These are phyloP conservation scores for Urosaurus nigricauda DNA, from an alignment of 2,797 vertebrate genomes.

Conservation along the genomic window DNA sequence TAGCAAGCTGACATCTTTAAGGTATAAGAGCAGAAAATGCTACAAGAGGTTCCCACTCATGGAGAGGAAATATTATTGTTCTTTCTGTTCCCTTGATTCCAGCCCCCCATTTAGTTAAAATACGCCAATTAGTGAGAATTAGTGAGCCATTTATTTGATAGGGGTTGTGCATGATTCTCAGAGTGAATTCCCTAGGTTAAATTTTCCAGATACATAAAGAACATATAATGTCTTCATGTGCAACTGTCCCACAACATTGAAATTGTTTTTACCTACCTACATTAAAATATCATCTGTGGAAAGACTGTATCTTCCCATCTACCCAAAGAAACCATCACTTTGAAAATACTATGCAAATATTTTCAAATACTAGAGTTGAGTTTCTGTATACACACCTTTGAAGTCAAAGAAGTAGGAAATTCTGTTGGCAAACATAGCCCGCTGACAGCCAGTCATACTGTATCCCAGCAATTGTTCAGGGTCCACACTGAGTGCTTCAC, in stretches of 20 bases:
- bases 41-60: not conserved
- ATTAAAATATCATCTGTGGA: slow-evolving; percentile 27
- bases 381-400: slow-evolving; percentile 80
- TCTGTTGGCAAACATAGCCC: slow-evolving; percentile 96
- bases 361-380: not conserved
- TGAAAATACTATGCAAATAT: not conserved
- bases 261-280: not conserved
- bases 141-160: not conserved
- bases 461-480: slow-evolving; percentile 94
- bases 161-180: not conserved
- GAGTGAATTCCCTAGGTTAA: not conserved
- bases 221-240: not conserved
- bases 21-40: not conserved
- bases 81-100: not conserved
- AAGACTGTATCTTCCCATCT: not conserved
- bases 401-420: slow-evolving; percentile 96
- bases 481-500: slow-evolving; percentile 92
- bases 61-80: slow-evolving; percentile 19
- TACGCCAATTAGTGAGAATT: not conserved
- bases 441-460: slow-evolving; percentile 98
- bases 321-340: not conserved
- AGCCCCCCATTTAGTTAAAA: not conserved
- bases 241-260: not conserved
- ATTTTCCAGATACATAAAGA: not conserved
- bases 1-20: not conserved